Evolutionary conservation across 1,140 invertebrate species (phyloP), one percentile per base, ranked within the genome.

Genomic region (Tribolium madens): DNA sequence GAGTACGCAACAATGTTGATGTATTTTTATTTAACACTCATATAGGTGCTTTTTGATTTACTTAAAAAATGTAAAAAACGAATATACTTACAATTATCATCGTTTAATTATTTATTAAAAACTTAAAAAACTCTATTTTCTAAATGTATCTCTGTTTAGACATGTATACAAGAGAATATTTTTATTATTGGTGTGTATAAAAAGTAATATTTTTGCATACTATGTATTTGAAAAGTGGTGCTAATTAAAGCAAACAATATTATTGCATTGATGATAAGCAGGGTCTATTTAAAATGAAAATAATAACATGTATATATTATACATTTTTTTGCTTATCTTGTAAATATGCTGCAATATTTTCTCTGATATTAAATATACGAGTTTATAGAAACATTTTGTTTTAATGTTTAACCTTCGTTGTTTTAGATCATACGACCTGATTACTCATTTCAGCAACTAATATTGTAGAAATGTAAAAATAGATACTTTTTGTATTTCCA

Each of bases 161-260:
- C n/a, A 64, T 76, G 53, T 76, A 76, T 50, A 75, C 57, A 70
- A 69, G 52, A 70, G 31, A 14, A 64, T 76, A 76, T 76, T 76
- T 26, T 76, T 76, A 70, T 47, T 64, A 64, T n/a, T 12, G 57
- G 57, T 64, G 68, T 76, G 68, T 76, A 76, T 69, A 46, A 36
- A 70, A 76, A 76, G 74, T 69, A 76, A 76, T 76, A 76, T 76
- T 76, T 76, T 76, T 76, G 60, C 60, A 76, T 70, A 76, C 50
- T 76, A 42, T 4, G 9, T 42, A 52, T 76, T 76, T 52, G 60
- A 70, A 70, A 76, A 26, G 15, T 76, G 74, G 74, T 33, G 74
- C 50, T 75, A 47, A 76, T n/a, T 33, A 33, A 64, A 33, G 57
- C 26, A 33, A 64, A 64, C 57, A 64, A 64, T 64, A 64, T 64